phyloP scores from a whole-genome alignment of 2,113 vertebrate genomes.

The Phyllopteryx taeniolatus region DNA sequence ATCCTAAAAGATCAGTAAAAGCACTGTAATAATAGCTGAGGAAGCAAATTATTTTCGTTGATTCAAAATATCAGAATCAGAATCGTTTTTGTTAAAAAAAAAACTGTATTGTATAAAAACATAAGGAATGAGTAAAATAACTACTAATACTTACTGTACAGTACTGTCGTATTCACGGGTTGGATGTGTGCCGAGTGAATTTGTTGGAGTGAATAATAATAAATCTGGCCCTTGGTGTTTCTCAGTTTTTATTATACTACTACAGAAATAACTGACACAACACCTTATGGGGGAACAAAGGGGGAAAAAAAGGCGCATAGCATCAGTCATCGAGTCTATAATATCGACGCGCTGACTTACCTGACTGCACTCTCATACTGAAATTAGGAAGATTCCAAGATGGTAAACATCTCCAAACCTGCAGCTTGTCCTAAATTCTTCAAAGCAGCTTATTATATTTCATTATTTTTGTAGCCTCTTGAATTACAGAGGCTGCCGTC shows the following conservation, averaged over 20 bases:
- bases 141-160: no score
- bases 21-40: no score
- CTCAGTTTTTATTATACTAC: not conserved
- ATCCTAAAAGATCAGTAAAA: no score
- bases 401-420: conserved; percentile 39
- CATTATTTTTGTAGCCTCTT: conserved; percentile 47
- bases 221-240: not conserved
- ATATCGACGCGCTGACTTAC: not conserved
- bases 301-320: not conserved
- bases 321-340: not conserved
- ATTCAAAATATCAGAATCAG: no score
- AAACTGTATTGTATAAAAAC: no score
- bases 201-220: not conserved
- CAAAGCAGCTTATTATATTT: conserved; percentile 48
- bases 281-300: not conserved
- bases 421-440: conserved; percentile 54
- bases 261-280: not conserved
- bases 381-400: conserved; percentile 5
- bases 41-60: no score
- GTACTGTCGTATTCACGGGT: no score
- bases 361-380: not conserved
- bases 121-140: no score
- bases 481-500: conserved; percentile 36
- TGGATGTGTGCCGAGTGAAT: not conserved
- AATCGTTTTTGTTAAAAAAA: no score